Conservation (phyloP, 2,888 invertebrate genomes). For the Horisme vitalbata region DNA sequence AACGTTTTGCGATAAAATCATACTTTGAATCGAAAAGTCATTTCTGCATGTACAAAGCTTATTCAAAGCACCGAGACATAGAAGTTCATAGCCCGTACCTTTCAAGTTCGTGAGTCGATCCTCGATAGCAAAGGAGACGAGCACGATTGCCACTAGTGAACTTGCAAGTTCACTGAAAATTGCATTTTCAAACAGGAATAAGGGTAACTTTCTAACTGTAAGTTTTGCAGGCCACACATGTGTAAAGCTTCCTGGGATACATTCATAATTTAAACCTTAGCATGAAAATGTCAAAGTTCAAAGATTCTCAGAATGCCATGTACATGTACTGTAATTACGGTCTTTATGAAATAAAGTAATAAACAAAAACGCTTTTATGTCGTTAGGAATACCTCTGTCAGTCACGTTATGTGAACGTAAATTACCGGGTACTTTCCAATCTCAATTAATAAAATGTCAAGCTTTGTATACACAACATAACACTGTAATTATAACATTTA, state of each 20-base stretch:
- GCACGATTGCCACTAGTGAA: conserved; percentile 68
- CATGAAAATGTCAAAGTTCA: conserved; percentile 26
- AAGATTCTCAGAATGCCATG: conserved; percentile 18
- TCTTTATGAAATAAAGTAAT: conserved; percentile 32
- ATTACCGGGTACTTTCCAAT: conserved; percentile 66
- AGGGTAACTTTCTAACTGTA: conserved; percentile 31
- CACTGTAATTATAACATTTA: conserved; percentile 62
- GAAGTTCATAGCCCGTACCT: conserved; percentile 25
- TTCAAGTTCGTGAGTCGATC: conserved; percentile 66
- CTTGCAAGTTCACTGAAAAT: conserved; percentile 52
- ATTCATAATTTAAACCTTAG: conserved; percentile 7
- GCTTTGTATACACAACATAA: conserved; percentile 68
- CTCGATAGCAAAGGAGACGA: conserved; percentile 66
- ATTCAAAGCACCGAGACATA: conserved; percentile 20
- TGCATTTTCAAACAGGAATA: conserved; percentile 48
- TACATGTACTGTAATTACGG: conserved; percentile 24
- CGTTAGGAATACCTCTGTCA: conserved; percentile 54
- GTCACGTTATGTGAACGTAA: conserved; percentile 57
- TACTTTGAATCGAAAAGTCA: neutral
- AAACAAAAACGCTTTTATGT: conserved; percentile 44
- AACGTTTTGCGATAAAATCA: too few relatives aligned
- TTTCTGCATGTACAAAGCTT: conserved; percentile 13
- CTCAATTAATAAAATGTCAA: conserved; percentile 69
- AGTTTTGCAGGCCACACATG: conserved; percentile 14
- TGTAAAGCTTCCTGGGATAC: conserved; percentile 1